Evolutionary conservation across 2,888 invertebrate species (phyloP).

Genomic region (Nowickia ferox): DNA sequence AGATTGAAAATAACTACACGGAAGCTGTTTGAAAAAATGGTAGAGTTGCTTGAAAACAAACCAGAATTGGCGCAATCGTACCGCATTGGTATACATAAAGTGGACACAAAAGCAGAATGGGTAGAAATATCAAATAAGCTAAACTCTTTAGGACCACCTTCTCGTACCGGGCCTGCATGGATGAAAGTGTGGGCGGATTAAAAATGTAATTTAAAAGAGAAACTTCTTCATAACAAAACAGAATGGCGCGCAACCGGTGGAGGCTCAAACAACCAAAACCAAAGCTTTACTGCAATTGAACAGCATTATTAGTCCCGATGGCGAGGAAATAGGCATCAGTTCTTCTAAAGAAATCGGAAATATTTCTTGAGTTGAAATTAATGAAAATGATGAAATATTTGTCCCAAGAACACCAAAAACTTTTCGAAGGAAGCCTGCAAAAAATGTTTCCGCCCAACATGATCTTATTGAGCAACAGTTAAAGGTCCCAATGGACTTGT

Average conservation of each 20-base stretch:
- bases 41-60: no score
- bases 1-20: no score
- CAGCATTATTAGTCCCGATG: not conserved
- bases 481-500: no score
- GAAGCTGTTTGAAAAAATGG: no score
- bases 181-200: not conserved
- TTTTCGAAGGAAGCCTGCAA: not conserved
- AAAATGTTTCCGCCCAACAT: not conserved
- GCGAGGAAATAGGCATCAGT: not conserved
- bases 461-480: no score
- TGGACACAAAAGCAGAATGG: not conserved
- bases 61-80: no score
- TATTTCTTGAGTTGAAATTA: not conserved
- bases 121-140: not conserved
- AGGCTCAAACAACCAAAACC: not conserved
- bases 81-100: no score
- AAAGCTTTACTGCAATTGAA: not conserved
- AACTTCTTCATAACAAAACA: not conserved
- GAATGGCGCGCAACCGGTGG: not conserved
- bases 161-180: not conserved
- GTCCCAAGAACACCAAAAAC: not conserved
- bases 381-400: conserved; percentile 5
- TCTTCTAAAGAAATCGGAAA: not conserved
- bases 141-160: no score
- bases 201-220: not conserved